These are phyloP conservation scores for Lithosia quadra DNA, from an alignment of 2,888 invertebrate genomes.

Conservation along the genomic window DNA sequence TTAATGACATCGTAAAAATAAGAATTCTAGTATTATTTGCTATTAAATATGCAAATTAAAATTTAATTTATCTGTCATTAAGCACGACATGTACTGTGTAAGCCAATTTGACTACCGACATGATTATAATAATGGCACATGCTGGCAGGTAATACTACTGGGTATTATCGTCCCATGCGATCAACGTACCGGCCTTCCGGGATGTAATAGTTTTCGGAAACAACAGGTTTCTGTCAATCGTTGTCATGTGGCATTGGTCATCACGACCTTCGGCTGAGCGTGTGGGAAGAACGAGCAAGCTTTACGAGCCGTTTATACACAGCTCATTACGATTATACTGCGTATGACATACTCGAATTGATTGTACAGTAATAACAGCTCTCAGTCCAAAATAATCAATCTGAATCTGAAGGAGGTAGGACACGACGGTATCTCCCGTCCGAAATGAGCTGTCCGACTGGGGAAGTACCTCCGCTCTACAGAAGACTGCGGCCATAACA, in stretches of 20 bases:
- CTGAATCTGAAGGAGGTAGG: too few species aligned
- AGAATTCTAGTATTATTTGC: neutral
- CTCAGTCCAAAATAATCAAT: too few species aligned
- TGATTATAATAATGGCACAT: conserved; percentile 16
- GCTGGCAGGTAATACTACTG: conserved; percentile 13
- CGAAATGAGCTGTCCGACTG: too few species aligned
- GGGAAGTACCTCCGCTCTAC: too few species aligned
- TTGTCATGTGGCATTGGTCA: conserved; percentile 57
- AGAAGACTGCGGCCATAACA: too few species aligned
- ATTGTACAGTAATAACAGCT: neutral
- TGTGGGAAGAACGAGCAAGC: conserved; percentile 50
- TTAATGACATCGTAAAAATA: neutral
- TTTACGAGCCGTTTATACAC: conserved; percentile 22
- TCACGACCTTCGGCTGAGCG: conserved; percentile 47
- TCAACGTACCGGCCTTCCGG: conserved; percentile 44
- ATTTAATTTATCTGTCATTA: conserved; percentile 10
- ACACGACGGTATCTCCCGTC: too few species aligned
- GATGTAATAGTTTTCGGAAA: conserved; percentile 56
- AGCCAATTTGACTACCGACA: conserved; percentile 1
- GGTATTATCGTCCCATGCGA: conserved; percentile 31
- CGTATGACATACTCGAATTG: neutral
- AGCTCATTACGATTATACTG: neutral
- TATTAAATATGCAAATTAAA: conserved; percentile 5
- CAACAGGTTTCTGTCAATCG: conserved; percentile 51
- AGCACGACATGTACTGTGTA: neutral